Conservation (phyloP, 2,888 invertebrate species). For the Hanleya hanleyi region DNA sequence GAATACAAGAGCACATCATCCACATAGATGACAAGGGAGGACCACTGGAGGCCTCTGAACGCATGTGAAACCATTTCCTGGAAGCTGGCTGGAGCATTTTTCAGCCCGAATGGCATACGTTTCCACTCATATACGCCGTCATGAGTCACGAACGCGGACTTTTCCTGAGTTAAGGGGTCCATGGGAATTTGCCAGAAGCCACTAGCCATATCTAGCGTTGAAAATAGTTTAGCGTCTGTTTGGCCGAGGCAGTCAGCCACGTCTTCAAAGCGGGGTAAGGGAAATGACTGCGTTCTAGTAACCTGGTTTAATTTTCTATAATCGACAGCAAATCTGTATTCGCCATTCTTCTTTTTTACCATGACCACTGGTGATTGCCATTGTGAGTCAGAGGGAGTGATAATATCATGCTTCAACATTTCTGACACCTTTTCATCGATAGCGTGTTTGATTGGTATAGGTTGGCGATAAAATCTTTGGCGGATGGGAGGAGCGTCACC, state of each 20-base stretch:
- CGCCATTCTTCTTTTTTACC: slow-evolving; percentile 11
- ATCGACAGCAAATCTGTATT: slow-evolving; percentile 2
- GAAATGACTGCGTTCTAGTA: background rate
- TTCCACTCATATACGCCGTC: slow-evolving; percentile 9
- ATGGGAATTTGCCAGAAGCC: slow-evolving; percentile 11
- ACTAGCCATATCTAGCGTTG: background rate
- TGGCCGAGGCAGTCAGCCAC: slow-evolving; percentile 11
- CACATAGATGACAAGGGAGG: slow-evolving; percentile 21
- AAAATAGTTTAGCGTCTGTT: background rate
- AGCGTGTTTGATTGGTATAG: too few relatives aligned
- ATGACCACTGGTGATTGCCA: slow-evolving; percentile 1
- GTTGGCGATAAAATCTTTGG: too few relatives aligned
- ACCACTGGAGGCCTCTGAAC: slow-evolving; percentile 22
- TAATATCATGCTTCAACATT: background rate
- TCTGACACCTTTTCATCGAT: background rate
- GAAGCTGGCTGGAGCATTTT: slow-evolving; percentile 13
- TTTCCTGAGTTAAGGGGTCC: slow-evolving; percentile 3
- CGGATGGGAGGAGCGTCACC: too few relatives aligned
- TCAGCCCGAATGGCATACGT: slow-evolving; percentile 20
- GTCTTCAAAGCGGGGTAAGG: slow-evolving; percentile 8
- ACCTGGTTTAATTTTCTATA: background rate
- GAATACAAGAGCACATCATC: slow-evolving; percentile 25
- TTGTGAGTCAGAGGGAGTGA: background rate
- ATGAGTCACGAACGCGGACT: slow-evolving; percentile 16
- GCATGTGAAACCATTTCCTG: slow-evolving; percentile 13